Evolutionary conservation across 2,888 invertebrate genomes (phyloP).

Genomic region (Drosophila multiciliata): DNA sequence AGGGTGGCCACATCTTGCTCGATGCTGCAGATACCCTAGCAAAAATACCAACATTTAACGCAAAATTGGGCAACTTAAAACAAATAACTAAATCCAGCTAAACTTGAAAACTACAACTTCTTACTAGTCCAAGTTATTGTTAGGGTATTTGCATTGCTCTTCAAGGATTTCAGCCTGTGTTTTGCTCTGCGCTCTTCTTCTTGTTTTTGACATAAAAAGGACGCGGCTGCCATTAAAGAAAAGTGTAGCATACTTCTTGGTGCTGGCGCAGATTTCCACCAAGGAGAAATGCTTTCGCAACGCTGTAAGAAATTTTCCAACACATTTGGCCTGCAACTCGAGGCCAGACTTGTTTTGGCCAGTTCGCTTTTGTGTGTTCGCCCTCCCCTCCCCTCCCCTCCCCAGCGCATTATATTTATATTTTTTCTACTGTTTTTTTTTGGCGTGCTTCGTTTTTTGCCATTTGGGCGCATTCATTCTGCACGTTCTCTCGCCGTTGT

Average conservation of each 20-base stretch:
- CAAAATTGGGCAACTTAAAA: not conserved
- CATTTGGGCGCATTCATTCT: constrained; percentile 48
- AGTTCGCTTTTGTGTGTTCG: constrained; percentile 41
- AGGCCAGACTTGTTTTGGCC: constrained; percentile 70
- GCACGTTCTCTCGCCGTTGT: constrained; percentile 49
- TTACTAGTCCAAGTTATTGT: not conserved
- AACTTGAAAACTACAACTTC: not conserved
- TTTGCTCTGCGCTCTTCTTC: constrained; percentile 2
- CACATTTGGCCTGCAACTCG: constrained; percentile 72
- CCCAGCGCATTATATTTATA: constrained; percentile 3
- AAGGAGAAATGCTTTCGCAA: constrained; percentile 55
- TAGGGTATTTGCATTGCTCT: constrained; percentile 12
- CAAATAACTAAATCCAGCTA: not conserved
- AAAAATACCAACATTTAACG: not conserved
- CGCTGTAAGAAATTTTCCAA: constrained; percentile 76
- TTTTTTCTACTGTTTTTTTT: constrained; percentile 33
- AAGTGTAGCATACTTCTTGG: constrained; percentile 73
- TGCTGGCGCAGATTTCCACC: constrained; percentile 49
- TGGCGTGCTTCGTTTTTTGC: constrained; percentile 13
- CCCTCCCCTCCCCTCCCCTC: not conserved
- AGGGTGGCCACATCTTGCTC: not conserved
- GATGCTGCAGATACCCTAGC: not conserved
- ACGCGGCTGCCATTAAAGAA: constrained; percentile 72
- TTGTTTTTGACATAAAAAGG: constrained; percentile 77
- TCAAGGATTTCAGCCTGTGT: constrained; percentile 5